These are phyloP conservation scores for Panulirus ornatus DNA, from an alignment of 1,140 invertebrate species.

Conservation along the genomic window DNA sequence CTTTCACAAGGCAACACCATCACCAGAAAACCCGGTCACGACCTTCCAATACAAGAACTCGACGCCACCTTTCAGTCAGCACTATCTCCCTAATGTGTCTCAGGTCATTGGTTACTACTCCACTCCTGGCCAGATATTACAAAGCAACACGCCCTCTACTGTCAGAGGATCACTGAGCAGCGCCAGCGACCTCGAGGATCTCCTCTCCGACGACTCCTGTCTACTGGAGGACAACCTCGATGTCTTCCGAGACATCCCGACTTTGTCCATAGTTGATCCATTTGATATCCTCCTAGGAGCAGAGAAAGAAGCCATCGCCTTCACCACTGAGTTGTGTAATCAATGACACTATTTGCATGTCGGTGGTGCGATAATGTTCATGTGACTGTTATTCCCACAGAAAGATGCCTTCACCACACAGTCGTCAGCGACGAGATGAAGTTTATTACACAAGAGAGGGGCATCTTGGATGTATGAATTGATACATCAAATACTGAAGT, in stretches of 20 bases:
- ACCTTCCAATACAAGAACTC: not conserved
- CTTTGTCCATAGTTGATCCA: conserved; percentile 9
- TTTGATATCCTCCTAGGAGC: conserved; percentile 33
- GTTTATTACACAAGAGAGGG: too few species aligned
- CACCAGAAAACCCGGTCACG: not conserved
- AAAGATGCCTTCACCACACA: too few species aligned
- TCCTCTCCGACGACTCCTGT: conserved; percentile 17
- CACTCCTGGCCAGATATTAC: not conserved
- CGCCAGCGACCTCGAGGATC: conserved; percentile 27
- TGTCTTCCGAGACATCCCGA: conserved; percentile 39
- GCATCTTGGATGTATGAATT: too few species aligned
- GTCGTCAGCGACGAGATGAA: too few species aligned
- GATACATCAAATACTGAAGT: too few species aligned
- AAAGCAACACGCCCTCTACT: conserved; percentile 10
- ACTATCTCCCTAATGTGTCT: not conserved
- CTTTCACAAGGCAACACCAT: not conserved
- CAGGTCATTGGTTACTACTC: not conserved
- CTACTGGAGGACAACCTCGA: conserved; percentile 34
- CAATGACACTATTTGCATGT: not conserved
- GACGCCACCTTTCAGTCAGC: not conserved
- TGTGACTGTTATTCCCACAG: too few species aligned
- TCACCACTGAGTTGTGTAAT: conserved; percentile 2
- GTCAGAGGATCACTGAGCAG: conserved; percentile 6
- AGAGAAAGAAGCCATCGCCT: not conserved
- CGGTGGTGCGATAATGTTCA: not conserved